Base-by-base conservation (phyloP, 1,140 invertebrate genomes). In the Drosophila willistoni region DNA sequence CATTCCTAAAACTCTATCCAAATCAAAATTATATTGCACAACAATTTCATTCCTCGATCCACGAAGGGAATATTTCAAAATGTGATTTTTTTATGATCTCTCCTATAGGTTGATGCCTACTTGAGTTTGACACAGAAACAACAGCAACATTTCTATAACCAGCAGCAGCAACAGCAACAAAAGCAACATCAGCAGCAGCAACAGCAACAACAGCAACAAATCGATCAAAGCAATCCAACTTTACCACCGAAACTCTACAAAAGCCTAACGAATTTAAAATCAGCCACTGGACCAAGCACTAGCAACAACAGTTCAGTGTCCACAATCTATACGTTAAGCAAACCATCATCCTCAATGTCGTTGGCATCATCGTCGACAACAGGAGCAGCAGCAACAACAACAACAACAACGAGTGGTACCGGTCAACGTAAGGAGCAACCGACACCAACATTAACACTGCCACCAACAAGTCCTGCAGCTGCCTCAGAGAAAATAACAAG, bases 181-280 rank as follows among this genome's bases (percentile, higher is more conserved):
- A 81, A 89, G 70, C 71, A 73, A 39, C 64, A 72, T 22, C 77
- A 81, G 12, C 77, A 81, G 17, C 70, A 76, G 14, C 72, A 67
- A 25, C 62, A 71, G n/a, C 70, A 76, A 19, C 72, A 67, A 25
- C 62, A 71, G n/a, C 73, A 76, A 64, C 12, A 22, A 22, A 22
- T 29, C 36, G 78, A 91, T 67, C 74, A 84, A 72, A 91, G 71
- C 73, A 92, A 92, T 87, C 91, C 91, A 65, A 82, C 75, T 63
- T 83, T 92, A 90, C 91, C 91, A 92, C 91, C 91, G 80, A 92
- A 92, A 90, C 79, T 92, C 69, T 90, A 91, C 74, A 92, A 92
- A 83, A 91, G 90, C 76, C 71, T 91, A 78, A 91, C 90, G 84
- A 91, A 91, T 91, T 90, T 91, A 91, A 92, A 91, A 77, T 67